A percentile compares a stretch with the other conserved stretches of the same genome.
Conservation (phyloP, 2,113 vertebrate genomes). For the Etia nguti region DNA sequence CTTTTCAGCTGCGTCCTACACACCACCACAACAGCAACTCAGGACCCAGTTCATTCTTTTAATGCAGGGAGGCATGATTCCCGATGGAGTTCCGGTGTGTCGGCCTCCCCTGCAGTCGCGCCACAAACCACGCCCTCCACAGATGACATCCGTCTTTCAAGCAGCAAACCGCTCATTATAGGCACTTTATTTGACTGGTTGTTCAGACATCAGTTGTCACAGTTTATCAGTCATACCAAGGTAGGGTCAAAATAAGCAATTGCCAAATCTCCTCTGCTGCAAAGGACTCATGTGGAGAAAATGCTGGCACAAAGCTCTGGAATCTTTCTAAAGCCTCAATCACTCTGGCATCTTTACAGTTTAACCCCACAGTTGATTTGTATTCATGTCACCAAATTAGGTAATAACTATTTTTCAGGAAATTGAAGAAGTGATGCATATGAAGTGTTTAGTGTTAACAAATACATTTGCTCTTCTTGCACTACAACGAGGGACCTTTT, state of each 20-base stretch:
- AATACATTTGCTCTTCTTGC: not conserved
- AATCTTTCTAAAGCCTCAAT: not conserved
- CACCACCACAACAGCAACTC: not conserved
- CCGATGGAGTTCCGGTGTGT: not conserved
- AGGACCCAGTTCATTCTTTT: too few species aligned
- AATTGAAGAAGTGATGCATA: not conserved
- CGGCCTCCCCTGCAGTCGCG: not conserved
- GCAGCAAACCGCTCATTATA: conserved; percentile 68
- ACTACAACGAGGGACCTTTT: not conserved
- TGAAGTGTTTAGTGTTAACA: not conserved
- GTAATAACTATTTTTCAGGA: not conserved
- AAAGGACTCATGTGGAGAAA: conserved; percentile 35
- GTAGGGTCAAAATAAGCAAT: conserved; percentile 65
- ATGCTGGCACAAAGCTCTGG: conserved; percentile 4
- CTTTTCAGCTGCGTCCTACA: not conserved
- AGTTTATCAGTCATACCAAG: conserved; percentile 65
- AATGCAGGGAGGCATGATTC: not conserved
- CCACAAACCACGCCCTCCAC: not conserved
- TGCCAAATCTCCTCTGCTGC: conserved; percentile 52
- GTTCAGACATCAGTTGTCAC: conserved; percentile 70
- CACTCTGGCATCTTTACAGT: not conserved
- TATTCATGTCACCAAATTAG: not conserved
- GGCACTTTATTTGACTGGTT: conserved; percentile 69
- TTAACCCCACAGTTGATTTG: not conserved
- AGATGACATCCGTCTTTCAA: conserved; percentile 67